Evolutionary conservation across 1,140 invertebrate genomes (phyloP).

Genomic region (Cephus cinctus): DNA sequence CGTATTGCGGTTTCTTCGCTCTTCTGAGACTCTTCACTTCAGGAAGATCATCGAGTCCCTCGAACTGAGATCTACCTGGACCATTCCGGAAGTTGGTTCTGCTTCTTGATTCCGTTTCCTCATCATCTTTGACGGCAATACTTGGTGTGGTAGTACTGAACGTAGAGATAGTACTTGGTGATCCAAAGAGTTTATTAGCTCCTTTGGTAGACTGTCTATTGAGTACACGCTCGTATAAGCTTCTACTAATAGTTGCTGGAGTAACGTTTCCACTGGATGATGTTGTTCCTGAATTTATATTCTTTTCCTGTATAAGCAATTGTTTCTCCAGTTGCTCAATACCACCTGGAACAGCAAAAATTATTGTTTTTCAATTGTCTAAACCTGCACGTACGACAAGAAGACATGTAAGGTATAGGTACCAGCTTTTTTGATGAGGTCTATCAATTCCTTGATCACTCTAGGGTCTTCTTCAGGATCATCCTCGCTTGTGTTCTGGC

Average conservation of each 20-base stretch:
- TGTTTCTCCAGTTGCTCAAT: slow-evolving; percentile 81
- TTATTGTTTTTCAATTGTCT: neutral
- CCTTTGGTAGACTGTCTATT: slow-evolving; percentile 48
- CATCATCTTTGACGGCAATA: neutral
- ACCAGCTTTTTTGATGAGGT: slow-evolving; percentile 80
- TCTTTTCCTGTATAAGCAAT: slow-evolving; percentile 60
- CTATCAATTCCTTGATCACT: slow-evolving; percentile 81
- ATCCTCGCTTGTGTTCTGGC: neutral
- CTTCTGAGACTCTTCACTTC: slow-evolving; percentile 58
- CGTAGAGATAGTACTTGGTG: slow-evolving; percentile 13
- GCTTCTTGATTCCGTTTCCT: slow-evolving; percentile 19
- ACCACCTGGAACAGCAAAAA: slow-evolving; percentile 57
- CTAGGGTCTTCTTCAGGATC: slow-evolving; percentile 77
- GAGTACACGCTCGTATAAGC: slow-evolving; percentile 71
- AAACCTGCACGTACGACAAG: neutral
- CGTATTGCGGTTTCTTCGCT: slow-evolving; percentile 66
- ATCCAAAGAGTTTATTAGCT: slow-evolving; percentile 18
- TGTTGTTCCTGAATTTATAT: slow-evolving; percentile 29
- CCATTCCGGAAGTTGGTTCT: slow-evolving; percentile 42
- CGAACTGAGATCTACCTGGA: slow-evolving; percentile 67
- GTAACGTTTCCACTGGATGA: slow-evolving; percentile 35
- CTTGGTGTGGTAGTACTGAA: neutral
- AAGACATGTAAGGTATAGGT: too few relatives aligned
- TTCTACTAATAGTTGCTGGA: slow-evolving; percentile 68
- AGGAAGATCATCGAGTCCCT: slow-evolving; percentile 61